Conservation (phyloP, 1,140 invertebrate species). For the Caenorhabditis remanei region DNA sequence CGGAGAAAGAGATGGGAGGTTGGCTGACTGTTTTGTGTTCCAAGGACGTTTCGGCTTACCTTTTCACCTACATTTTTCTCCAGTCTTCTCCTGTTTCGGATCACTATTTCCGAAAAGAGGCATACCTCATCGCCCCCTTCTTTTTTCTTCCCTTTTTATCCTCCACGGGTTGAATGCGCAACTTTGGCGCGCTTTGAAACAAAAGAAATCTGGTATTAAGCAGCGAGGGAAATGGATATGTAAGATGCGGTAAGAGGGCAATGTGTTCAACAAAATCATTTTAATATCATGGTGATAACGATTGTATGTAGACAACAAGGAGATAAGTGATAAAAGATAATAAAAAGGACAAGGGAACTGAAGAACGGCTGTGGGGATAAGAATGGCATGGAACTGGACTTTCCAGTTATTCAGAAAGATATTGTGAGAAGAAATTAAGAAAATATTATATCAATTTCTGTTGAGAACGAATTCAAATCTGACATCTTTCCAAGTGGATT, state of each 20-base stretch:
- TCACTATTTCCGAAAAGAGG: conserved; percentile 47
- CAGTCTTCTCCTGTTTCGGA: conserved; percentile 26
- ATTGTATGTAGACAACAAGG: not conserved
- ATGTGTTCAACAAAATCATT: conserved; percentile 9
- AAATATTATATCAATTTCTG: conserved; percentile 3
- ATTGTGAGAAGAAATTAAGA: not conserved
- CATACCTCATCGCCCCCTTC: conserved; percentile 44
- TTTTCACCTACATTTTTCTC: conserved; percentile 54
- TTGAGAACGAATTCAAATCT: conserved; percentile 41
- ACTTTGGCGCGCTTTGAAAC: conserved; percentile 50
- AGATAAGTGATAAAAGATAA: conserved; percentile 4
- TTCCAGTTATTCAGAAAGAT: conserved; percentile 30
- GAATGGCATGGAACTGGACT: conserved; percentile 31
- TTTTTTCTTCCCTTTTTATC: conserved; percentile 19
- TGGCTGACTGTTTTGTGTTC: conserved; percentile 52
- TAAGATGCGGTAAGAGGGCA: conserved; percentile 13
- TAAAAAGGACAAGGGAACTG: conserved; percentile 13
- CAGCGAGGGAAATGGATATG: too few relatives aligned
- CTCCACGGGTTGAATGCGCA: conserved; percentile 37
- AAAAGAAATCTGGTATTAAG: conserved; percentile 22
- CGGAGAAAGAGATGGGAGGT: not conserved
- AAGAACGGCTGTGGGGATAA: conserved; percentile 41
- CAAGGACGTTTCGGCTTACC: conserved; percentile 54
- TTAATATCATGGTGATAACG: not conserved
- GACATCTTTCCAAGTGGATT: conserved; percentile 34